Evolutionary conservation across 2,113 vertebrate species (phyloP), one percentile per base, ranked within the genome.

Genomic region (Chaetodon auriga): DNA sequence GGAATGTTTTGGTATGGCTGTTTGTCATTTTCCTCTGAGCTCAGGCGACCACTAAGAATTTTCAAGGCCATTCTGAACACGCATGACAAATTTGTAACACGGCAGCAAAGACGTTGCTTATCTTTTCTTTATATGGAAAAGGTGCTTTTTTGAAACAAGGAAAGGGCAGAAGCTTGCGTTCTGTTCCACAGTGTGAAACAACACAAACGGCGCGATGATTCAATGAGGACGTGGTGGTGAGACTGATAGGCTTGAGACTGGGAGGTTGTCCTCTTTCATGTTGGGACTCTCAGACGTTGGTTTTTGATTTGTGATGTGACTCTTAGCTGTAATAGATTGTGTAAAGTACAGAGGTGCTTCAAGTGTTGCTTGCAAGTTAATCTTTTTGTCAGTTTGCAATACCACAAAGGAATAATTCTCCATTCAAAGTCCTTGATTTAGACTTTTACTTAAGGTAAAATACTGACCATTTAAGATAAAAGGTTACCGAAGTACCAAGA

Each of bases 11-110:
- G 18, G 57, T 30, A 36, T 35, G 68, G 74, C 48, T 80, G 61
- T 60, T 70, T 38, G 68, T 77, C 36, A 70, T 78, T 73, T 81
- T 76, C 43, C 51, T 69, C 60, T 64, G 7, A 43, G 23, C 43
- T 21, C 25, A 54, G 21, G 13, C 25, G 38, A 79, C 84, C 66
- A 16, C 77, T 2, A 65, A 83, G 70, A 48, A 38, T 72, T 43
- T 79, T 63, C 19, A 62, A 61, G 38, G 61, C 49, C 54, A 41
- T 15, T 65, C 10, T 49, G 13, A 61, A 65, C 36, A 68, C 53
- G 30, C 41, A 73, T 15, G 23, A 63, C 69, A 62, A 6, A 60
- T 72, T 54, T 73, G 25, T 51, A 6, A 70, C 68, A 75, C 12
- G 25, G 15, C 58, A 57, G 55, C 10, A 54, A 36, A 51, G 12